These are phyloP conservation scores for Conops quadrifasciatus DNA, from an alignment of 2,888 invertebrate species.

Conservation along the genomic window DNA sequence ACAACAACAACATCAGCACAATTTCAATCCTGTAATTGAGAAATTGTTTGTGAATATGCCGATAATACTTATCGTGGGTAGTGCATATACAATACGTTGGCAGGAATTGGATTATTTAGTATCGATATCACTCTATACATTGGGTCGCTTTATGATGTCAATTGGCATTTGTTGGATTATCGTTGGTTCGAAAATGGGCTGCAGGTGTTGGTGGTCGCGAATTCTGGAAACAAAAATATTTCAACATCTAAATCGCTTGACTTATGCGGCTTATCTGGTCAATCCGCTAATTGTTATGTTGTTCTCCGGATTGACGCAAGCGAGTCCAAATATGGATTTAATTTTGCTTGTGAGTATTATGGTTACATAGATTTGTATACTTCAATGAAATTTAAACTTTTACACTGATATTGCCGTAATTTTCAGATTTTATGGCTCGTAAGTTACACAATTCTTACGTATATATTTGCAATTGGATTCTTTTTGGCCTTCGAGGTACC, in stretches of 20 bases:
- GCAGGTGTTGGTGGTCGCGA: constrained; percentile 63
- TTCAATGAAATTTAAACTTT: not conserved
- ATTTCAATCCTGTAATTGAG: constrained; percentile 44
- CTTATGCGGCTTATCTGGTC: constrained; percentile 69
- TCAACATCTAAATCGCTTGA: constrained; percentile 67
- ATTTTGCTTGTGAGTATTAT: constrained; percentile 56
- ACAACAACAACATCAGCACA: constrained; percentile 48
- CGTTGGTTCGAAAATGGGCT: constrained; percentile 67
- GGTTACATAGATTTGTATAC: too few relatives aligned
- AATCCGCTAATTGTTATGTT: constrained; percentile 68
- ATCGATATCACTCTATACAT: constrained; percentile 66
- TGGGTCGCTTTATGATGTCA: constrained; percentile 64
- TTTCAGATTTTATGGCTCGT: not conserved
- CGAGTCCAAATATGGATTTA: constrained; percentile 58
- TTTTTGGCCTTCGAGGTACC: constrained; percentile 59
- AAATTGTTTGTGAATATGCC: constrained; percentile 56
- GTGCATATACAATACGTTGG: constrained; percentile 55
- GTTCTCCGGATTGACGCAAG: constrained; percentile 58
- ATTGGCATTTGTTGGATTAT: constrained; percentile 69
- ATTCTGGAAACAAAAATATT: constrained; percentile 57
- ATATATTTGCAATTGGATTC: constrained; percentile 56
- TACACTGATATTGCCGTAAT: not conserved
- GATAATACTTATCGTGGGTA: constrained; percentile 52
- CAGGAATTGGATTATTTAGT: constrained; percentile 63
- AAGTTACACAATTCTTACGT: constrained; percentile 50